Evolutionary conservation across 2,888 invertebrate species (phyloP), one percentile per base, ranked within the genome.

Genomic region (Leptopilina drosophilae): DNA sequence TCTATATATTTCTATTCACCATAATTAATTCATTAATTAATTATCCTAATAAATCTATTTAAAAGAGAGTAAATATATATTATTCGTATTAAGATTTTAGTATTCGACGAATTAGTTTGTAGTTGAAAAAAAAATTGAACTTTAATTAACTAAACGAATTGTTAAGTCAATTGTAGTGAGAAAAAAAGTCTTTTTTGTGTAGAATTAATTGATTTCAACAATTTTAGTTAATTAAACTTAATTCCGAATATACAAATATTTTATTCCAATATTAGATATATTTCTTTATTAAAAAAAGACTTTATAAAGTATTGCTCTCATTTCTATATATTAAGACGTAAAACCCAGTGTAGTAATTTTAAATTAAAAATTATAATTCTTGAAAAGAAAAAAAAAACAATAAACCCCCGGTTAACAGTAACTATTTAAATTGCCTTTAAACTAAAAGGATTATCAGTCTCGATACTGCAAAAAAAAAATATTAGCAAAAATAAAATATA

Each of bases 381-480:
- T 59, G 15, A 59, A n/a, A 62, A 59, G n/a, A 59, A 59, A n/a
- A 62, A 62, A 62, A 15, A 15, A 33, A 33, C 33, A 59, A 59
- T 59, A 15, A 2, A 20, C 9, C n/a, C 4, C 33, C 56, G 53
- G 26, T 53, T 56, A 33, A n/a, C n/a, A 33, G 26, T 73, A 33
- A 73, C 73, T 59, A 40, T 59, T 56, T 73, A 73, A 59, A 53
- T 56, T 11, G 73, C 73, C 73, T 59, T 73, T 11, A 33, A 20
- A 73, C 56, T 56, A 56, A 49, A 11, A 40, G 56, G 56, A 73
- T 73, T 73, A 56, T 49, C 53, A 67, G 67, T 46, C 67, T 46
- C 46, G 12, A 49, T 67, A 40, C 11, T 73, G 56, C 33, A 20
- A 20, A 20, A 20, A 20, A 20, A 73, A 33, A 73, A 56, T 73